A percentile compares a stretch with the other conserved stretches of the same genome.
These are phyloP conservation scores for Cossypha polioptera DNA, from an alignment of 2,797 vertebrate genomes.

Conservation along the genomic window DNA sequence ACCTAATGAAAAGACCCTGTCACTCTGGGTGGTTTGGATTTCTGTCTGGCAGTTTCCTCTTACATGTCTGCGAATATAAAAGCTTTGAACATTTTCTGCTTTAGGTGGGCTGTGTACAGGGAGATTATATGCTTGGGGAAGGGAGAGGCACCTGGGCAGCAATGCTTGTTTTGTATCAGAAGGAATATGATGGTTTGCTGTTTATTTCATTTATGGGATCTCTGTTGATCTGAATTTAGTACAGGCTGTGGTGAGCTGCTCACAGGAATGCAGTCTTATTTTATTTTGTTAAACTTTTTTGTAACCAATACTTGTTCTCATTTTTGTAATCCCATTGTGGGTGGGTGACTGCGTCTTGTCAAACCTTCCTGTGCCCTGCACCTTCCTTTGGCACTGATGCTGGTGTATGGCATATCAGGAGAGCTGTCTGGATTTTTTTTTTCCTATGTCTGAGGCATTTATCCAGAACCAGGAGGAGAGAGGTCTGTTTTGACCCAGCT, in stretches of 20 bases:
- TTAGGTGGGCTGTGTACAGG: background rate
- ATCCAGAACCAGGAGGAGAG: background rate
- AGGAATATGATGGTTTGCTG: background rate
- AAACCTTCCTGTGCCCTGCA: background rate
- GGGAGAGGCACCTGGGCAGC: background rate
- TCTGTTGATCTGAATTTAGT: background rate
- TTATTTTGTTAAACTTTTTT: background rate
- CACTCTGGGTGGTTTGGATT: background rate
- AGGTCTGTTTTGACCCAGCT: background rate
- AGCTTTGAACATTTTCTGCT: background rate
- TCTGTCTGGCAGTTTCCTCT: background rate
- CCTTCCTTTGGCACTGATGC: background rate
- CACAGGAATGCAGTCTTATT: background rate
- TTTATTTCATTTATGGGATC: background rate
- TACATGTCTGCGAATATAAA: background rate
- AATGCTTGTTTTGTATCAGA: background rate
- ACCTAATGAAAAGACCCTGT: background rate
- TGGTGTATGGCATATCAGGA: background rate
- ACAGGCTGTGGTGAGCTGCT: background rate
- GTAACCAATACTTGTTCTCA: accelerated
- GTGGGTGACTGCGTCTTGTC: background rate
- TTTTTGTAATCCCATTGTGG: background rate
- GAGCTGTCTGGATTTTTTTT: background rate
- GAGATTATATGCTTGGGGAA: background rate
- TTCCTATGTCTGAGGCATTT: background rate